phyloP scores from a whole-genome alignment of 2,113 vertebrate genomes.

The Scartelaos histophorus region DNA sequence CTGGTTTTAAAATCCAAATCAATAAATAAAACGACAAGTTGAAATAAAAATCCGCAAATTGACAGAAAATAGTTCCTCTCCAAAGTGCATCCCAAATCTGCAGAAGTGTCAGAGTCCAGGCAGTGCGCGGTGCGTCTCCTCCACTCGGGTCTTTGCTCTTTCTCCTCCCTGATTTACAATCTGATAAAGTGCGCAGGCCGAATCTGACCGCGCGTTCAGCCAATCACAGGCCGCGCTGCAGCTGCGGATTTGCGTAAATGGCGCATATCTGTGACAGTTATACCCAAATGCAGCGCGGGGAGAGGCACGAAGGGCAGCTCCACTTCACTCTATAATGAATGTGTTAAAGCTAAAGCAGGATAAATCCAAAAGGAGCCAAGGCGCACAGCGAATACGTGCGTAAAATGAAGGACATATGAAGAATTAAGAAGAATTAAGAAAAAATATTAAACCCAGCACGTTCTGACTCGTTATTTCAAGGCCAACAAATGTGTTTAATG shows the following conservation, averaged over 20 bases:
- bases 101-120: constrained; percentile 56
- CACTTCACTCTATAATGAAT: neutral
- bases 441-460: neutral
- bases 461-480: neutral
- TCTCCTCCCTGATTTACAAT: constrained; percentile 85
- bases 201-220: constrained; percentile 80
- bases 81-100: constrained; percentile 42
- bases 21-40: too few species aligned
- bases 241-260: constrained; percentile 72
- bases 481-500: constrained; percentile 40
- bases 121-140: constrained; percentile 46
- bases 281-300: neutral
- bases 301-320: neutral
- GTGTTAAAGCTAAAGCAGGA: too few species aligned
- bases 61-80: too few species aligned
- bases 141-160: constrained; percentile 52
- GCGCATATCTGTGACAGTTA: constrained; percentile 11
- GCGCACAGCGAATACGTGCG: neutral
- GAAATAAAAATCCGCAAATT: too few species aligned
- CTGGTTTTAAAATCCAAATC: too few species aligned
- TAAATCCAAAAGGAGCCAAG: too few species aligned
- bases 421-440: too few species aligned
- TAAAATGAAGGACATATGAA: too few species aligned
- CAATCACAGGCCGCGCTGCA: constrained; percentile 69
- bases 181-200: constrained; percentile 81